Evolutionary conservation across 2,113 vertebrate species (phyloP), one percentile per base, ranked within the genome.

Genomic region (Nothocercus nigrocapillus): DNA sequence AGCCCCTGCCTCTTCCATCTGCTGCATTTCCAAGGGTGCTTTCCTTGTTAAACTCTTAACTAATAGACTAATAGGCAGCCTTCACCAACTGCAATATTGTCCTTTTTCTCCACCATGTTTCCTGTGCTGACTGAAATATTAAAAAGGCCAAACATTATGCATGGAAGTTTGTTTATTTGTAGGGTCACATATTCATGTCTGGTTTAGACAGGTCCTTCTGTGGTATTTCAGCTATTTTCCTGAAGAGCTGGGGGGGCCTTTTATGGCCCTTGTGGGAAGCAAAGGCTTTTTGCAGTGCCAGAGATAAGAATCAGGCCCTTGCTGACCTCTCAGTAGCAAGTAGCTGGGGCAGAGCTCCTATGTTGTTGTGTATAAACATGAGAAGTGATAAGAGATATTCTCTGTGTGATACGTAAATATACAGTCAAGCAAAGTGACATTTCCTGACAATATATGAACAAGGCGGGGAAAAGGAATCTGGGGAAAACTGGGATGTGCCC

Each of bases 101-200:
- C 76, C 3, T 1, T 53, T 91, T 85, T 68, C 77, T 77, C 83
- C 67, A 75, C 80, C 81, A 92, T 74, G 62, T 74, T 93, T 95
- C 93, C 93, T 96, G 93, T 82, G 94, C 62, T 95, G 94, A 95
- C 73, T 93, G 83, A 96, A 87, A 85, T 96, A 96, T 90, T 89
- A 67, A 95, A 84, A 58, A 36, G 58, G 11, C 66, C n/a, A 79
- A 96, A 89, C 81, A 79, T 87, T 7, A 0, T 20, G 7, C 11
- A 8, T 68, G 34, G 24, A 66, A 76, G 74, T 88, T 80, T 97
- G 90, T 97, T 96, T 97, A 89, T 96, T 96, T 87, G 70, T 87
- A 90, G 67, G 81, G 58, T 87, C 11, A 3, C 16, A 18, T 72
- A 45, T 88, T 90, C 80, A 59, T 90, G 85, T 86, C 81, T 96